Percentiles rank a stretch among this genome's conserved stretches.
These are phyloP conservation scores for Epinotia bilunana DNA, from an alignment of 2,888 invertebrate genomes.

Conservation along the genomic window DNA sequence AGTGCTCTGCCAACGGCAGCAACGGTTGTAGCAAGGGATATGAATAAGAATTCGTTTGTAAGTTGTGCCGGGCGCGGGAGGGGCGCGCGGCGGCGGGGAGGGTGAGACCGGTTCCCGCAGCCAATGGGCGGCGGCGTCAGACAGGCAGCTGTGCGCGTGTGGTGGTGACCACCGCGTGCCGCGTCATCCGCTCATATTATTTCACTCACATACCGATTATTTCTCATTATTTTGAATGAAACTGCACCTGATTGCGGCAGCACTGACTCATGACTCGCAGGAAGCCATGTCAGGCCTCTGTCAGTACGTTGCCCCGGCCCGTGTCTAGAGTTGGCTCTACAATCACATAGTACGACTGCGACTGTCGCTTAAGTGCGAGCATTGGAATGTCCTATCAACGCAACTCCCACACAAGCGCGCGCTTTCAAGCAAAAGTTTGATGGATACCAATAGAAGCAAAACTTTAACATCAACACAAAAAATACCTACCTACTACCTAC, in stretches of 20 bases:
- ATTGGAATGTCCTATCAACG: slow-evolving; percentile 56
- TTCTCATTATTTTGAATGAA: slow-evolving; percentile 74
- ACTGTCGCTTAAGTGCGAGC: slow-evolving; percentile 50
- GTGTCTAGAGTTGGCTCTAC: slow-evolving; percentile 49
- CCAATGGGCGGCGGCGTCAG: slow-evolving; percentile 75
- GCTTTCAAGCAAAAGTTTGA: slow-evolving; percentile 27
- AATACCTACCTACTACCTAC: not conserved
- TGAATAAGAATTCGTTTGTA: slow-evolving; percentile 82
- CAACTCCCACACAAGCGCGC: slow-evolving; percentile 43
- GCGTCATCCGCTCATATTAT: slow-evolving; percentile 69
- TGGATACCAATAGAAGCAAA: slow-evolving; percentile 6
- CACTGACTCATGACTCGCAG: slow-evolving; percentile 65
- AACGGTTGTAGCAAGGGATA: slow-evolving; percentile 79
- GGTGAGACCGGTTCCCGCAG: slow-evolving; percentile 75
- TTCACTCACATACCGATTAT: slow-evolving; percentile 68
- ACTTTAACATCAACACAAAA: not conserved
- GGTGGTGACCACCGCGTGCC: slow-evolving; percentile 60
- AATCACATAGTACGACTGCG: slow-evolving; percentile 51
- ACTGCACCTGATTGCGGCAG: slow-evolving; percentile 63
- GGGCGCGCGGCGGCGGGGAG: slow-evolving; percentile 60
- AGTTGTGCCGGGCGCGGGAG: slow-evolving; percentile 71
- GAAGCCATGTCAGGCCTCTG: slow-evolving; percentile 54
- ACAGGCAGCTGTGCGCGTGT: slow-evolving; percentile 75
- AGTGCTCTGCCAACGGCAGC: slow-evolving; percentile 75
- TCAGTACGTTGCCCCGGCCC: slow-evolving; percentile 47